phyloP scores from a whole-genome alignment of 2,797 vertebrate genomes.

The Hyperoplus immaculatus region DNA sequence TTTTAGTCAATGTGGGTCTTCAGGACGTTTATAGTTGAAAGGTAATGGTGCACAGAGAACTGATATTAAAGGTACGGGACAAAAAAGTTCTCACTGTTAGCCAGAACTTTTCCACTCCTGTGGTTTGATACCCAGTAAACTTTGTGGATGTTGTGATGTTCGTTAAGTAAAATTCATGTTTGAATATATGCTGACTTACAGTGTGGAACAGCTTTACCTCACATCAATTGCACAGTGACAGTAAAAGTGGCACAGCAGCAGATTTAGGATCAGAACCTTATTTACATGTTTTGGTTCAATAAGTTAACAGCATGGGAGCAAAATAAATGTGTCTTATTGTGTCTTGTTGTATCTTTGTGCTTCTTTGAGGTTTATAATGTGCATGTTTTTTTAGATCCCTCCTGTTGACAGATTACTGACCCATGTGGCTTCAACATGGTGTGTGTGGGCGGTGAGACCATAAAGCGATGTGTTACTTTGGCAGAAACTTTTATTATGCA shows the following conservation, averaged over 20 bases:
- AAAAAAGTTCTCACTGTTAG: neutral
- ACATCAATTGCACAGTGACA: neutral
- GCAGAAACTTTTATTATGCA: conserved; percentile 36
- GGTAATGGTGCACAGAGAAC: neutral
- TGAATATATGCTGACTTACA: conserved; percentile 4
- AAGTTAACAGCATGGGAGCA: neutral
- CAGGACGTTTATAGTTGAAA: neutral
- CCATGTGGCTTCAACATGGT: conserved; percentile 67
- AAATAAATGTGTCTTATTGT: neutral
- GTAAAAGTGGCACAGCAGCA: conserved; percentile 1
- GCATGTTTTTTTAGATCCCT: conserved; percentile 29
- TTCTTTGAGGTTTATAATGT: conserved; percentile 11
- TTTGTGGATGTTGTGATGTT: neutral
- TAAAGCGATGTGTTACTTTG: conserved; percentile 40
- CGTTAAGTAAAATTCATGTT: neutral
- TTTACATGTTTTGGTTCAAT: conserved; percentile 1
- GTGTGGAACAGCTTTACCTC: neutral
- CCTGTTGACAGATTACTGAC: conserved; percentile 45
- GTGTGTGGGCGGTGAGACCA: conserved; percentile 45
- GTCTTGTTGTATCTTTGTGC: conserved; percentile 25
- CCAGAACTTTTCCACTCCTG: neutral
- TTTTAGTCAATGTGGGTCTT: neutral
- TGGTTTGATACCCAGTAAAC: neutral
- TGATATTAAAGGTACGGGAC: neutral
- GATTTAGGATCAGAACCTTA: neutral